Evolutionary conservation across 2,888 invertebrate species (phyloP), one percentile per base, ranked within the genome.

Genomic region (Blastobasis adustella): DNA sequence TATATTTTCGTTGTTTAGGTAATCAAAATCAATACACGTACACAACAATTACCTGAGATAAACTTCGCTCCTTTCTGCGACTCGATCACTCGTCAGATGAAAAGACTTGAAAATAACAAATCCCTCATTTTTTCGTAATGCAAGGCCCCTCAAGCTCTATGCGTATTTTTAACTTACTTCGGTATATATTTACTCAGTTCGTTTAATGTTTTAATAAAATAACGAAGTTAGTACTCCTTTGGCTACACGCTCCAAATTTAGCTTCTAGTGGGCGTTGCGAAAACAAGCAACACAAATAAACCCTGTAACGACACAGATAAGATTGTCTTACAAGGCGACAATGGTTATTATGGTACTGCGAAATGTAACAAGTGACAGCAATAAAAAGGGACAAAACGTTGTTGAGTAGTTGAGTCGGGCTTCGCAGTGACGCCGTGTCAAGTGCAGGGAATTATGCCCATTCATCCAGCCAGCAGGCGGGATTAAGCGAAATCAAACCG

Each of bases 371-470:
- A 75, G 67, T 72, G 70, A 70, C 69, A 69, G 79, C 72, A 77
- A 80, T 82, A 80, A 83, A 82, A 83, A 75, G 65, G 73, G 74
- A 78, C 75, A 77, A 79, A 80, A 74, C 71, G 61, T 60, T 57
- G 62, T 23, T 23, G 38, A 23, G 23, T 44, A n/a, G 41, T 36
- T 10, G 50, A 46, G 36, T 10, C 9, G 37, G 6, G 46, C 23
- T 47, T 10, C 6, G 45, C 37, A 44, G 44, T n/a, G 83, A 82
- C 78, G 70, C 76, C 72, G 79, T 82, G 83, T 88, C 85, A 87
- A 85, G 85, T 80, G 76, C 82, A 85, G 85, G 81, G 85, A 86
- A 86, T 87, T 83, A 83, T 86, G 82, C 85, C 79, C 82, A 86
- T 87, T 88, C 83, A 86, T 75, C 79, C 76, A 65, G 74, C 65